These are phyloP conservation scores for Drosophila cognata DNA, from an alignment of 2,888 invertebrate species.

Conservation along the genomic window DNA sequence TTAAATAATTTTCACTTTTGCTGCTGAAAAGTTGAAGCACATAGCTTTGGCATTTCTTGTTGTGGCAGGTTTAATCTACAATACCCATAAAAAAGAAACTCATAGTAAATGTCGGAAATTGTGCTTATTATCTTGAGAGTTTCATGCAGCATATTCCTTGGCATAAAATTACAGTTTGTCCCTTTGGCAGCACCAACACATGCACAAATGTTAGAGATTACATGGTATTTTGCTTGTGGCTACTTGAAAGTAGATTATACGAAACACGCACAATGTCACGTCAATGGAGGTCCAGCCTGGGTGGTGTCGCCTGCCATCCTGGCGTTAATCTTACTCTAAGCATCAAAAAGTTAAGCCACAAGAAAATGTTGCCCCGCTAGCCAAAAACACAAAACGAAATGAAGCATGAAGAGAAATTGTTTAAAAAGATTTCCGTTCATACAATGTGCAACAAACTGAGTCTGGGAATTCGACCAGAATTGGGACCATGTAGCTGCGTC, in stretches of 20 bases:
- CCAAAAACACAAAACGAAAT: slow-evolving; percentile 44
- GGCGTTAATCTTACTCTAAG: slow-evolving; percentile 65
- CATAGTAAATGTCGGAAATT: slow-evolving; percentile 54
- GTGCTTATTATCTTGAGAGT: slow-evolving; percentile 62
- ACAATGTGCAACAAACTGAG: slow-evolving; percentile 48
- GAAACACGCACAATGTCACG: slow-evolving; percentile 64
- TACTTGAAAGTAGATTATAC: slow-evolving; percentile 73
- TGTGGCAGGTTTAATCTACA: slow-evolving; percentile 37
- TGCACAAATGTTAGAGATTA: slow-evolving; percentile 52
- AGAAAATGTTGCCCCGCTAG: slow-evolving; percentile 56
- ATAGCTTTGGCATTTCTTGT: background rate
- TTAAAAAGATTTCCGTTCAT: slow-evolving; percentile 64
- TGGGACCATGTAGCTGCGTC: slow-evolving; percentile 14
- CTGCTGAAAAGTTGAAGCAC: slow-evolving; percentile 20
- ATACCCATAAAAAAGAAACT: slow-evolving; percentile 43
- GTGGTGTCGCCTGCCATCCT: slow-evolving; percentile 18
- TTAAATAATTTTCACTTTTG: slow-evolving; percentile 18
- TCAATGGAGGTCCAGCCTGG: slow-evolving; percentile 50
- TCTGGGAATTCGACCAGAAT: slow-evolving; percentile 8
- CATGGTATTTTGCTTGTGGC: slow-evolving; percentile 76
- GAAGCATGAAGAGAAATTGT: slow-evolving; percentile 64
- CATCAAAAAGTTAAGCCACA: slow-evolving; percentile 74
- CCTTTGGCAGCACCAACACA: slow-evolving; percentile 37
- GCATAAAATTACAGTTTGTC: slow-evolving; percentile 77
- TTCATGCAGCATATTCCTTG: slow-evolving; percentile 66